Base-by-base conservation (phyloP, 2,888 invertebrate genomes). In the Caenorhabditis japonica region DNA sequence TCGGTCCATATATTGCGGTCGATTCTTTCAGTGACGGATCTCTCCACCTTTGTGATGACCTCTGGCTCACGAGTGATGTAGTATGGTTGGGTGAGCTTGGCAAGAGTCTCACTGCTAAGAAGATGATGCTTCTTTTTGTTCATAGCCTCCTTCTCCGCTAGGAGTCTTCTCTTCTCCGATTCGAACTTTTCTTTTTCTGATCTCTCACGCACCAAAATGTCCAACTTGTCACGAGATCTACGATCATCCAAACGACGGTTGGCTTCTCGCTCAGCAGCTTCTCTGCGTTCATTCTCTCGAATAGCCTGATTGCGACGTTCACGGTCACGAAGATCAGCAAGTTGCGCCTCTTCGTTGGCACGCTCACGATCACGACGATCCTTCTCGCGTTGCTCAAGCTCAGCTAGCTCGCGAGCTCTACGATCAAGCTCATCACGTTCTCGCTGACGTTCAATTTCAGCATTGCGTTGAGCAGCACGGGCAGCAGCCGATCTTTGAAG, bases 111-210 rank as follows among this genome's bases (percentile, higher is more conserved):
- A 27, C 72, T 69, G 44, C 77, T 77, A 21, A 76, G 61, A 12
- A 80, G 56, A 44, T 76, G 76, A 38, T 80, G 64, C 51, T 75
- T 77, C 73, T 80, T 80, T 44, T 68, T 75, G 51, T 75, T 75
- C 79, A 77, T 66, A 8, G 82, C 83, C 60, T 85, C 86, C 51
- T 82, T 81, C 66, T 81, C 82, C 5, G 78, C 78, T 4, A 85
- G 73, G 13, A 85, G 64, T n/a, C 83, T 69, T 46, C 82, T 55
- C 46, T 83, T 82, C 58, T 87, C 86, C 33, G 58, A 30, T 51
- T 86, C 86, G 71, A 85, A 82, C 55, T 73, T 74, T 64, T 87
- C 86, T 44, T 81, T 81, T 59, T 84, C 85, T 15, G 83, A 82
- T 41, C 81, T 72, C 60, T 85, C 85, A 7, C 82, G 75, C 17